Percentiles rank a stretch among this genome's conserved stretches.
Conservation (phyloP, 2,113 vertebrate species). For the Pelecanoides urinatrix region DNA sequence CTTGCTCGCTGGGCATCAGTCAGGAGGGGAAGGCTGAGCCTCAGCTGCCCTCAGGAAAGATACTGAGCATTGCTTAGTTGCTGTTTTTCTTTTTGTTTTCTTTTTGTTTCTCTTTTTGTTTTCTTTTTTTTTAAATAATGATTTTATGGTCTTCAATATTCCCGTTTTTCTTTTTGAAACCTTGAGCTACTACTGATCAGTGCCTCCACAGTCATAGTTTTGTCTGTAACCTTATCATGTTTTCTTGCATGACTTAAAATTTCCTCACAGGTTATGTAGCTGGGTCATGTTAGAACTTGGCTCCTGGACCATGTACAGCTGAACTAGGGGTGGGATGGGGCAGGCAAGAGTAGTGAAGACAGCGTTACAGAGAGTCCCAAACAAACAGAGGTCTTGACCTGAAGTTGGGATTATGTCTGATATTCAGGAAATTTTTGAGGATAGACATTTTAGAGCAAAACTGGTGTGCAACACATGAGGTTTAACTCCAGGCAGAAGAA, state of each 20-base stretch:
- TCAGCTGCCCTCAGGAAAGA: not conserved
- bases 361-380: not conserved
- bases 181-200: not conserved
- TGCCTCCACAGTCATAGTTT: not conserved
- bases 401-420: not conserved
- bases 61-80: not conserved
- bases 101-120: not conserved
- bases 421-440: not conserved
- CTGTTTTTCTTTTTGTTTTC: not conserved
- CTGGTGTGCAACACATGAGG: not conserved
- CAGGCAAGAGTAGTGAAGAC: not conserved
- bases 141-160: not conserved
- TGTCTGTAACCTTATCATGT: not conserved
- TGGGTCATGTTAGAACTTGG: not conserved
- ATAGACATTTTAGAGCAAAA: not conserved
- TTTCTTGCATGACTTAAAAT: not conserved
- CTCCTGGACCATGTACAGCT: not conserved
- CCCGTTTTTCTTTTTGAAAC: not conserved
- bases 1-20: no score
- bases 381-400: not conserved
- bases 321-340: not conserved
- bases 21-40: not conserved
- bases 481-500: not conserved
- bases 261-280: not conserved
- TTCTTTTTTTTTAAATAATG: not conserved